These are phyloP conservation scores for Psilopsiagon aurifrons DNA, from an alignment of 2,113 vertebrate species.

Conservation along the genomic window DNA sequence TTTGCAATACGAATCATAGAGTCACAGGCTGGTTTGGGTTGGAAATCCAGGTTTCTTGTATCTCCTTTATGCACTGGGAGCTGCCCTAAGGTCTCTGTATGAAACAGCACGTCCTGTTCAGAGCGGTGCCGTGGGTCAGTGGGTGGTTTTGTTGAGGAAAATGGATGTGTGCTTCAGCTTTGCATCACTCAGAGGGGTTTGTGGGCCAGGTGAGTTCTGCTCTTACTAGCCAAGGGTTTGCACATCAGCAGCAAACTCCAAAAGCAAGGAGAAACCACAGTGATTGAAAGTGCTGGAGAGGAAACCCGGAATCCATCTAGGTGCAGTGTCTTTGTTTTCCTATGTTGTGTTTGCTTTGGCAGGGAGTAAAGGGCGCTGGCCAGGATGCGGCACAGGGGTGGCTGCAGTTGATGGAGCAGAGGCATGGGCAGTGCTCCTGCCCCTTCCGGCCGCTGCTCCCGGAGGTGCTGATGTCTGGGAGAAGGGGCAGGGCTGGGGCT, in stretches of 20 bases:
- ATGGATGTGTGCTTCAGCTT: neutral
- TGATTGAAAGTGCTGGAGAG: neutral
- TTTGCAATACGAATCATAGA: neutral
- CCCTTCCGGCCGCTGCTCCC: neutral
- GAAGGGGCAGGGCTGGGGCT: too few species aligned
- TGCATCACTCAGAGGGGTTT: neutral
- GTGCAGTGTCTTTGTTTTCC: neutral
- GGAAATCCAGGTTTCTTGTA: neutral
- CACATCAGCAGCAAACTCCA: neutral
- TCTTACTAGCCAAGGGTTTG: neutral
- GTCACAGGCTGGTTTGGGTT: neutral
- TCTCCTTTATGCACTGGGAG: neutral
- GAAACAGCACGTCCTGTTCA: neutral
- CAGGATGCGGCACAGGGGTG: fast-evolving
- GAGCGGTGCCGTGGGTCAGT: neutral
- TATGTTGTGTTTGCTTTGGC: neutral
- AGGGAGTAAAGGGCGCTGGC: fast-evolving
- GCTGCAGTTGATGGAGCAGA: neutral
- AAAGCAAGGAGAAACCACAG: neutral
- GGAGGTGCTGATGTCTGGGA: neutral
- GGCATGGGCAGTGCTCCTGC: fast-evolving
- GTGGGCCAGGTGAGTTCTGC: neutral
- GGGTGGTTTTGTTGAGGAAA: neutral
- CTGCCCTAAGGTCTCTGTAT: neutral
- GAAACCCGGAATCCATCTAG: neutral